Percentiles rank a stretch among this genome's conserved stretches.
These are phyloP conservation scores for Ceratosolen fusciceps DNA, from an alignment of 1,140 invertebrate species.

Conservation along the genomic window DNA sequence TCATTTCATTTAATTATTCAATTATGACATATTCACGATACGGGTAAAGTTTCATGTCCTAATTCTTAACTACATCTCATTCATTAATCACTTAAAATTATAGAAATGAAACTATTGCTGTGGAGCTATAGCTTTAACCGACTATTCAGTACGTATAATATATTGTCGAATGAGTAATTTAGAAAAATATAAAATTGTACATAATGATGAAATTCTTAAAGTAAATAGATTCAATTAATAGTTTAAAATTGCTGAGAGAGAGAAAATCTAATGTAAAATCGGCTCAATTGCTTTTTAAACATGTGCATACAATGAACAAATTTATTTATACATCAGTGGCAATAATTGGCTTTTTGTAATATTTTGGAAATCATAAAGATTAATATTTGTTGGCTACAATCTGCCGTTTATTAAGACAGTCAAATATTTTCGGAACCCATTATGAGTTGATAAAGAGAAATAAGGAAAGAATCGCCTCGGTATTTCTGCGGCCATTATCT, in stretches of 20 bases:
- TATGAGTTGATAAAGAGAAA: neutral
- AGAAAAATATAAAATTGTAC: neutral
- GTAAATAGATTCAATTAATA: too few relatives aligned
- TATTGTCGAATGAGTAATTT: neutral
- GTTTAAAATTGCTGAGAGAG: too few relatives aligned
- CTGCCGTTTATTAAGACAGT: too few relatives aligned
- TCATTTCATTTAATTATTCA: constrained; percentile 4
- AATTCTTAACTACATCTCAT: neutral
- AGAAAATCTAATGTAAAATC: too few relatives aligned
- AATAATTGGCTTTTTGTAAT: too few relatives aligned
- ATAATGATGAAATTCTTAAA: too few relatives aligned
- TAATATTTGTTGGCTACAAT: too few relatives aligned
- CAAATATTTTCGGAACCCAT: neutral
- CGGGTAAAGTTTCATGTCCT: neutral
- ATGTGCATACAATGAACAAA: too few relatives aligned
- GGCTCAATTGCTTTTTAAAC: too few relatives aligned
- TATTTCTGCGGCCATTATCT: neutral
- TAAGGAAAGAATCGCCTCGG: neutral
- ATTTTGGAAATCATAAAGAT: too few relatives aligned
- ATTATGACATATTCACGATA: neutral
- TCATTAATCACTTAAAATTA: neutral
- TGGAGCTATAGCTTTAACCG: neutral
- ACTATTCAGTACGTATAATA: neutral
- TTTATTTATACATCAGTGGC: too few relatives aligned
- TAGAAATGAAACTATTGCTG: neutral